Base-by-base conservation (phyloP, 1,140 invertebrate genomes). In the Lamellibrachia luymesi region DNA sequence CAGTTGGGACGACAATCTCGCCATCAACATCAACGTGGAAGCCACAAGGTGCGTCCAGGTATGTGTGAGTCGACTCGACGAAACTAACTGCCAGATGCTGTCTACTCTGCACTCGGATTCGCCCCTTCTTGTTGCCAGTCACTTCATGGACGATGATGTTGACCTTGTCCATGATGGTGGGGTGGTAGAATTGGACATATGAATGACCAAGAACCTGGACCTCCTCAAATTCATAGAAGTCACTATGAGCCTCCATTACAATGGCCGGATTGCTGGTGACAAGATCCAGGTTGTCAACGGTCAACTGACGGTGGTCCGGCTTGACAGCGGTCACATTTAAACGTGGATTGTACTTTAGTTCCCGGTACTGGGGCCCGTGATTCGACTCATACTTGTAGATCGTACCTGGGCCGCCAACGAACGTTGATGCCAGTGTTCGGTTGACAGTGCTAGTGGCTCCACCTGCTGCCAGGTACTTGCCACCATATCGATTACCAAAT, bases 161-260 rank as follows among this genome's bases (percentile, higher is more conserved):
- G 27, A 95, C 94, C 92, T 94, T 94, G n/a, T 93, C 92, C n/a
- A 93, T 94, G 27, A 92, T 91, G 25, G 22, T 80, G n/a, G 95
- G 94, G 92, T 95, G 94, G 91, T 95, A 95, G 93, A 95, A 95
- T 90, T 95, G 95, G 13, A 95, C 94, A 93, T 95, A 95, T 22
- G 94, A 94, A 92, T 95, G 94, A 5, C 94, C 95, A 52, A 95
- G 94, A 2, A 95, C 94, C 89, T 95, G 94, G n/a, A 95, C 94
- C 93, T 95, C 95, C 92, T 95, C 94, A 94, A 95, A 95, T 90
- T 95, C 94, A 94, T 95, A 95, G 92, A 94, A 95, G 4, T 94
- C 92, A 49, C 93, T 95, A 56, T 94, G 91, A n/a, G 93, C 93
- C 93, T 95, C 95, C 95, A 95, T 95, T n/a, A 95, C 95, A 51